Conservation (phyloP, 2,888 invertebrate genomes). For the Noctua fimbriata region DNA sequence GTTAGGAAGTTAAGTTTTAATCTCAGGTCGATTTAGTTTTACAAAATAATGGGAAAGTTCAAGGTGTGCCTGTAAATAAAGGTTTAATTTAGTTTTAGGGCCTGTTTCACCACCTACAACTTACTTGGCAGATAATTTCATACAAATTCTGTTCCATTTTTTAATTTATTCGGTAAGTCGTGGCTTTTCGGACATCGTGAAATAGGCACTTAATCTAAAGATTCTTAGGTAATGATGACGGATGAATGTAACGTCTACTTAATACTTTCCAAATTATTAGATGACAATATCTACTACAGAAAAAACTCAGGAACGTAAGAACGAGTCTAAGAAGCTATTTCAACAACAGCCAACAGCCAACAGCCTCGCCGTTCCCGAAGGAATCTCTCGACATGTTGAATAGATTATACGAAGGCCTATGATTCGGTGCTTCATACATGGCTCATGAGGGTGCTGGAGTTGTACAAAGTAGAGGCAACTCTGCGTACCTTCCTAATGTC, state of each 20-base stretch:
- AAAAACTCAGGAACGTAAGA: background rate
- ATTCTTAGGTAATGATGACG: background rate
- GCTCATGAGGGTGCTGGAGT: background rate
- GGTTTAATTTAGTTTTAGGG: background rate
- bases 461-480: background rate
- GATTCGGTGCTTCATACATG: background rate
- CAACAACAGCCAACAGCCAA: background rate
- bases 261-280: too few species aligned
- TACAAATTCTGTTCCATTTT: too few species aligned
- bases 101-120: too few species aligned
- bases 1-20: background rate
- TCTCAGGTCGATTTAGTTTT: background rate
- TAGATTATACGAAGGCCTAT: background rate
- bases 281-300: background rate
- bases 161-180: too few species aligned
- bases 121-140: too few species aligned
- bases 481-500: background rate
- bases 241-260: background rate
- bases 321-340: background rate
- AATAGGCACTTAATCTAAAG: background rate
- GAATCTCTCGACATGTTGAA: background rate
- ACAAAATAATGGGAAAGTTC: background rate
- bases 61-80: background rate
- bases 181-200: too few species aligned
- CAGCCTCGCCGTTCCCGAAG: background rate